Evolutionary conservation across 1,140 invertebrate species (phyloP).

Genomic region (Dinothrombium tinctorium): DNA sequence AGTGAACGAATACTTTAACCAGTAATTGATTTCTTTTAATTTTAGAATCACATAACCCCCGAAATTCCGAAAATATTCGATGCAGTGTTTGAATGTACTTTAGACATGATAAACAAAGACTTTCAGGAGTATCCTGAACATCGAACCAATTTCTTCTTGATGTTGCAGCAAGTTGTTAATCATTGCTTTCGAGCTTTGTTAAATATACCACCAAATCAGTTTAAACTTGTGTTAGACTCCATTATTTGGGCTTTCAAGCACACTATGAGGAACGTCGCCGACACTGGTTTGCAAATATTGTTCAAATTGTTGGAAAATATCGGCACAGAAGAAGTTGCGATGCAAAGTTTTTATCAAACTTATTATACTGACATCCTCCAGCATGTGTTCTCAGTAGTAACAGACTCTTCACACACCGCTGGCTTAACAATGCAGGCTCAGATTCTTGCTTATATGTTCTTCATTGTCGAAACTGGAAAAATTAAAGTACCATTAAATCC

Average conservation of each 20-base stretch:
- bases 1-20: neutral
- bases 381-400: constrained; percentile 90
- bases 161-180: constrained; percentile 43
- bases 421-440: constrained; percentile 83
- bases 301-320: constrained; percentile 64
- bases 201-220: constrained; percentile 81
- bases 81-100: constrained; percentile 93
- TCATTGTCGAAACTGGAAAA: constrained; percentile 61
- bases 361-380: constrained; percentile 94
- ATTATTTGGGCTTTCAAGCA: constrained; percentile 99
- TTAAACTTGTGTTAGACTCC: constrained; percentile 92
- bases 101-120: constrained; percentile 99
- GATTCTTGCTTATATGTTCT: constrained; percentile 90
- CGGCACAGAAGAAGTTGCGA: constrained; percentile 37
- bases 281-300: constrained; percentile 53
- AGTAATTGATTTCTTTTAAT: constrained; percentile 3
- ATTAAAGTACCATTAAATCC: constrained; percentile 48
- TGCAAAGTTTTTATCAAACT: constrained; percentile 91
- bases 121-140: constrained; percentile 99
- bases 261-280: constrained; percentile 98
- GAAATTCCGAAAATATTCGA: constrained; percentile 96
- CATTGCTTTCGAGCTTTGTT: constrained; percentile 42
- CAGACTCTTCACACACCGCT: constrained; percentile 54
- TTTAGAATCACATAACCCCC: constrained; percentile 53
- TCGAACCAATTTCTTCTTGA: constrained; percentile 86